Evolutionary conservation across 2,113 vertebrate genomes (phyloP).

Genomic region (Cottus gobio): DNA sequence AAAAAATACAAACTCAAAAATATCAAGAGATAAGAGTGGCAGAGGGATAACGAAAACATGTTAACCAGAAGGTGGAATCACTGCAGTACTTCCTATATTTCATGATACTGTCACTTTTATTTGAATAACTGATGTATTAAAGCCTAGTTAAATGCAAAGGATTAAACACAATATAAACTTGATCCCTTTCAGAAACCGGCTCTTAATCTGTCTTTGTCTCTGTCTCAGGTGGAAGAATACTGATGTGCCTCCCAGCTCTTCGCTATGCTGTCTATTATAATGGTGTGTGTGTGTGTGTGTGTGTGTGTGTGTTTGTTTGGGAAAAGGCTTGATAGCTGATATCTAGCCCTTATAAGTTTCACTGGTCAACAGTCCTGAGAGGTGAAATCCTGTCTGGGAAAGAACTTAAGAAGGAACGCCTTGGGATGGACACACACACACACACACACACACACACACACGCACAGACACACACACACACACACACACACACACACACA

Average conservation of each 20-base stretch:
- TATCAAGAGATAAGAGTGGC: constrained; percentile 12
- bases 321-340: background rate
- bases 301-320: background rate
- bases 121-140: constrained; percentile 61
- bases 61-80: constrained; percentile 52
- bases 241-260: constrained; percentile 27
- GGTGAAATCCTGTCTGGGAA: constrained; percentile 18
- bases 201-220: constrained; percentile 67
- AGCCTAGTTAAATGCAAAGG: constrained; percentile 59
- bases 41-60: constrained; percentile 10
- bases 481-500: constrained; percentile 1
- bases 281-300: background rate
- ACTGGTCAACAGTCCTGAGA: constrained; percentile 27
- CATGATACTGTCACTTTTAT: constrained; percentile 57
- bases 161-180: constrained; percentile 66
- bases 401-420: constrained; percentile 26
- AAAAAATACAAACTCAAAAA: background rate
- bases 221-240: constrained; percentile 52
- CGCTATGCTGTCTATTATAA: background rate
- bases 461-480: background rate
- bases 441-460: constrained; percentile 1
- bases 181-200: constrained; percentile 57
- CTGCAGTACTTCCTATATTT: constrained; percentile 33
- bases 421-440: constrained; percentile 24
- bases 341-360: constrained; percentile 16